A percentile compares a stretch with the other conserved stretches of the same genome.
Conservation (phyloP, 2,797 vertebrate species). For the Myiotriccus ornatus region DNA sequence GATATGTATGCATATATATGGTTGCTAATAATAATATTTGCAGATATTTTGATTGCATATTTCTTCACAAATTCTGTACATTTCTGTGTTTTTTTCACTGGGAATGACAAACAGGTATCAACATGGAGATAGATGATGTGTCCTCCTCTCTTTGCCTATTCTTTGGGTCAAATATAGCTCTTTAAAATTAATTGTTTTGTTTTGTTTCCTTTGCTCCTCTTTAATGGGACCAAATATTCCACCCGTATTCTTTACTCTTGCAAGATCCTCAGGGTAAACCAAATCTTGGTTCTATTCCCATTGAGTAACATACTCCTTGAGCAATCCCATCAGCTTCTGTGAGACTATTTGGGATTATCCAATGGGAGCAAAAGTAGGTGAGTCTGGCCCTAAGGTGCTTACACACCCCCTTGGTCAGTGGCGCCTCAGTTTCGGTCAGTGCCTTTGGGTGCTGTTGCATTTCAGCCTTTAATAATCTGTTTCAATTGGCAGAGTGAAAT, state of each 20-base stretch:
- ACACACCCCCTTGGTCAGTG: background rate
- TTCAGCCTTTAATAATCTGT: conserved; percentile 54
- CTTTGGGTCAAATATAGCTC: background rate
- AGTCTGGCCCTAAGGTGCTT: conserved; percentile 59
- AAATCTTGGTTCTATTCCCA: conserved; percentile 40
- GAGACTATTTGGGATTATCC: conserved; percentile 26
- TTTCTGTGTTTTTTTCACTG: background rate
- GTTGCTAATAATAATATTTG: background rate
- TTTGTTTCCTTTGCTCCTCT: conserved; percentile 31
- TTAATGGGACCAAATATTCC: conserved; percentile 24
- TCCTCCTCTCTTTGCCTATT: background rate
- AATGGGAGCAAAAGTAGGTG: conserved; percentile 33
- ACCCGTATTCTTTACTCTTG: background rate
- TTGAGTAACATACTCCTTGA: conserved; percentile 46
- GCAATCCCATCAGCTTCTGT: conserved; percentile 22
- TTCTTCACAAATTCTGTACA: background rate
- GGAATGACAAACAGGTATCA: background rate
- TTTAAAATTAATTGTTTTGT: conserved; percentile 51
- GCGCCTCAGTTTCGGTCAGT: conserved; percentile 24
- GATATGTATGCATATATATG: background rate
- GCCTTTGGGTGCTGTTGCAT: conserved; percentile 29
- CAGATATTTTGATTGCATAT: background rate
- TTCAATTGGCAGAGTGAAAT: conserved; percentile 14
- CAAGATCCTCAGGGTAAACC: conserved; percentile 39
- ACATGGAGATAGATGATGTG: background rate